Evolutionary conservation across 2,888 invertebrate species (phyloP).

Genomic region (Eutolmus rufibarbis): DNA sequence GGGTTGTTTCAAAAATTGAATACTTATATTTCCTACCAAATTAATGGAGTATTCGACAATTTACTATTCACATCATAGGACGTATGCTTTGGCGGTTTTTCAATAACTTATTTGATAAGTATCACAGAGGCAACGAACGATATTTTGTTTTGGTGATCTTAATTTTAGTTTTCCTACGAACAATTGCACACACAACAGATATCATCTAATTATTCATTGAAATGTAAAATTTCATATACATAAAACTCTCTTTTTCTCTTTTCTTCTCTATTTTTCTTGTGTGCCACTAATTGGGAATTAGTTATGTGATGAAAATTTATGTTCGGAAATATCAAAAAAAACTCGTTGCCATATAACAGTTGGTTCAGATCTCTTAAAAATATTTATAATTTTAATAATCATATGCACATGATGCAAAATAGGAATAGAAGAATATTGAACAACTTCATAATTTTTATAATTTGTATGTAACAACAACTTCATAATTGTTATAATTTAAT

Average conservation of each 20-base stretch:
- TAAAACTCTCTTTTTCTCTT: too few relatives aligned
- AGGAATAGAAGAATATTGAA: background rate
- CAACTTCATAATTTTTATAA: background rate
- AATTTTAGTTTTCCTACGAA: background rate
- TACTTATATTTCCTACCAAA: too few relatives aligned
- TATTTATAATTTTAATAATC: background rate
- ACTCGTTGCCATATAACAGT: background rate
- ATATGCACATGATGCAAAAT: background rate
- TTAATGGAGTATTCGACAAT: too few relatives aligned
- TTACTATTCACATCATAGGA: too few relatives aligned
- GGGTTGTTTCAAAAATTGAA: background rate
- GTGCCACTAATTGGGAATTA: background rate
- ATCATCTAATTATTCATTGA: background rate
- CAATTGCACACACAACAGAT: background rate
- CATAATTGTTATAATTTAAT: too few relatives aligned
- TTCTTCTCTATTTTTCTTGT: background rate
- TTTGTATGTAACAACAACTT: too few relatives aligned
- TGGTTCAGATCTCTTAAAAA: background rate
- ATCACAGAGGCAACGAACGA: background rate
- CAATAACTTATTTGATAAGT: background rate
- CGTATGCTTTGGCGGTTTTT: background rate
- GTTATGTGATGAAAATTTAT: background rate
- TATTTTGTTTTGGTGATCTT: background rate
- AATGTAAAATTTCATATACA: background rate
- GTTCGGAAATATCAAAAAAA: background rate